Conservation (phyloP, 2,888 invertebrate genomes). For the Toxonevra muliebris region DNA sequence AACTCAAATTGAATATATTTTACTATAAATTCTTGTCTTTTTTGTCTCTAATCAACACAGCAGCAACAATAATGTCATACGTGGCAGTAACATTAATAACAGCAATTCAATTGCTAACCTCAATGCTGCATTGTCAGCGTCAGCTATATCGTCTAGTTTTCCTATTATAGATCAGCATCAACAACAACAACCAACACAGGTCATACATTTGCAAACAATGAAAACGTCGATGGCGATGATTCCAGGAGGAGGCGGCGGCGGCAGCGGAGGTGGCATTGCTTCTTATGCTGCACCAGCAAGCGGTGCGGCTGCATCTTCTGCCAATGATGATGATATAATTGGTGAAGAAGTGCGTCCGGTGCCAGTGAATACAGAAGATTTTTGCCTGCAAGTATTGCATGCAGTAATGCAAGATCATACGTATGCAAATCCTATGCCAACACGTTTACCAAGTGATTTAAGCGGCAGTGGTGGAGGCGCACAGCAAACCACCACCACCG, state of each 20-base stretch:
- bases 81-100: conserved; percentile 3
- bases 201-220: conserved; percentile 41
- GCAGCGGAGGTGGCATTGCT: conserved; percentile 20
- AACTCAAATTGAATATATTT: neutral
- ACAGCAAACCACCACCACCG: conserved; percentile 11
- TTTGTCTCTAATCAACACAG: conserved; percentile 30
- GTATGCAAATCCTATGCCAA: conserved; percentile 57
- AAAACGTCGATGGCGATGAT: conserved; percentile 26
- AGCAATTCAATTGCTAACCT: neutral
- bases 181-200: conserved; percentile 39
- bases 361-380: conserved; percentile 59
- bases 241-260: conserved; percentile 12
- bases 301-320: conserved; percentile 21
- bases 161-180: conserved; percentile 34
- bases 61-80: conserved; percentile 21
- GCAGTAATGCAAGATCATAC: conserved; percentile 64
- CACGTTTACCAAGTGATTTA: conserved; percentile 44
- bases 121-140: conserved; percentile 32
- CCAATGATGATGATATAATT: conserved; percentile 62
- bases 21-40: neutral
- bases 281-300: conserved; percentile 15
- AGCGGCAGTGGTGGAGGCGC: conserved; percentile 20
- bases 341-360: conserved; percentile 63
- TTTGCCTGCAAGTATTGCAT: conserved; percentile 59
- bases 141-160: conserved; percentile 30